phyloP scores from a whole-genome alignment of 1,140 invertebrate species.

The Coenobita brevimanus region DNA sequence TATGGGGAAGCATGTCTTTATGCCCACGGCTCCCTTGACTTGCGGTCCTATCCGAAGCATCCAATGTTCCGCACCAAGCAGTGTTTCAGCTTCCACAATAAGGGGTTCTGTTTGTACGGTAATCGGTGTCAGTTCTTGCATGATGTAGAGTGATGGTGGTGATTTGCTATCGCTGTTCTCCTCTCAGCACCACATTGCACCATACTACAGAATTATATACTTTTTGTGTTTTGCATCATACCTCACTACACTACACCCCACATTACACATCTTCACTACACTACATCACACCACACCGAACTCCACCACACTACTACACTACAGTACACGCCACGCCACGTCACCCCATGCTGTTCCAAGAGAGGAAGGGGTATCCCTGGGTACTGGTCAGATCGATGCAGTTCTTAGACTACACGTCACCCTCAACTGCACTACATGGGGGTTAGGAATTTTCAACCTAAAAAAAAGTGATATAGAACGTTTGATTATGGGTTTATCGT shows the following conservation, averaged over 20 bases:
- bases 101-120: constrained; percentile 67
- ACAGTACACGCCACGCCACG: too few species aligned
- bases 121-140: constrained; percentile 62
- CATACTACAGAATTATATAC: neutral
- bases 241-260: too few species aligned
- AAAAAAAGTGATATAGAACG: neutral
- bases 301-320: too few species aligned
- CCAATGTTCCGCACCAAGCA: constrained; percentile 64
- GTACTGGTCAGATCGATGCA: too few species aligned
- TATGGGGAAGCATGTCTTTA: constrained; percentile 58
- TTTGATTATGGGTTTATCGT: neutral
- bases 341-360: too few species aligned
- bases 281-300: too few species aligned
- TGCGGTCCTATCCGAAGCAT: constrained; percentile 48
- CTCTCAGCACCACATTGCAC: neutral
- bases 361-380: too few species aligned
- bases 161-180: neutral
- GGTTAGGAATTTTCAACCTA: too few species aligned
- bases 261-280: too few species aligned
- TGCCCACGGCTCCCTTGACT: constrained; percentile 50
- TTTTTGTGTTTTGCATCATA: neutral
- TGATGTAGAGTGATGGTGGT: constrained; percentile 33
- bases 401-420: too few species aligned
- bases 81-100: constrained; percentile 67
- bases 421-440: too few species aligned